phyloP scores from a whole-genome alignment of 2,113 vertebrate genomes.

The Campylorhamphus procurvoides region DNA sequence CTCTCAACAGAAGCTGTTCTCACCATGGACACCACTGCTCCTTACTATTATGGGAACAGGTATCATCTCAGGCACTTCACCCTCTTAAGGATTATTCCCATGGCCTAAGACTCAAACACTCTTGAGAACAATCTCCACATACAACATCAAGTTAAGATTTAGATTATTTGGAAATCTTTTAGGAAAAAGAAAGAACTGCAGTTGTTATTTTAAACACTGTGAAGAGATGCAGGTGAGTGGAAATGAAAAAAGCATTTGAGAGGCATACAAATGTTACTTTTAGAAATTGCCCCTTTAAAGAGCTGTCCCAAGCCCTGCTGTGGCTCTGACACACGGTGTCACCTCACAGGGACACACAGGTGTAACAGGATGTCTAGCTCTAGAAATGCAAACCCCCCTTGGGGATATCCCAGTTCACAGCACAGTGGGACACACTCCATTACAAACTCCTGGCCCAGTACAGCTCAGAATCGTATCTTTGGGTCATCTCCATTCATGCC shows the following conservation, averaged over 20 bases:
- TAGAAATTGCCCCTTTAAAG: background rate
- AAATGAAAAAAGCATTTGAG: background rate
- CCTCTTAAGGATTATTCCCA: background rate
- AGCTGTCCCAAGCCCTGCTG: background rate
- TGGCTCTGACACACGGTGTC: rapidly evolving
- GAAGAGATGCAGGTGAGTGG: background rate
- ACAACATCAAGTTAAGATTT: background rate
- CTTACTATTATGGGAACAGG: background rate
- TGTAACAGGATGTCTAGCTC: background rate
- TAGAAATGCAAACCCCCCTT: background rate
- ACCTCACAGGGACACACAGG: background rate
- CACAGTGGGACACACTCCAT: background rate
- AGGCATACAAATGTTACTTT: background rate
- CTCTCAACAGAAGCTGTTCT: background rate
- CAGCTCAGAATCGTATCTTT: background rate
- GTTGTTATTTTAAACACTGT: background rate
- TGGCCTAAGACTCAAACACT: background rate
- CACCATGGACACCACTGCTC: background rate
- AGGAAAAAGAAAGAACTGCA: background rate
- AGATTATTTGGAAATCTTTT: background rate
- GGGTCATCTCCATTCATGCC: background rate
- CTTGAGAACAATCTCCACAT: background rate
- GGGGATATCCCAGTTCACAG: background rate
- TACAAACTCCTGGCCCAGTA: background rate
- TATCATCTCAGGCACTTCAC: background rate